Conservation (phyloP, 2,888 invertebrate genomes). For the Pheosia tremula region DNA sequence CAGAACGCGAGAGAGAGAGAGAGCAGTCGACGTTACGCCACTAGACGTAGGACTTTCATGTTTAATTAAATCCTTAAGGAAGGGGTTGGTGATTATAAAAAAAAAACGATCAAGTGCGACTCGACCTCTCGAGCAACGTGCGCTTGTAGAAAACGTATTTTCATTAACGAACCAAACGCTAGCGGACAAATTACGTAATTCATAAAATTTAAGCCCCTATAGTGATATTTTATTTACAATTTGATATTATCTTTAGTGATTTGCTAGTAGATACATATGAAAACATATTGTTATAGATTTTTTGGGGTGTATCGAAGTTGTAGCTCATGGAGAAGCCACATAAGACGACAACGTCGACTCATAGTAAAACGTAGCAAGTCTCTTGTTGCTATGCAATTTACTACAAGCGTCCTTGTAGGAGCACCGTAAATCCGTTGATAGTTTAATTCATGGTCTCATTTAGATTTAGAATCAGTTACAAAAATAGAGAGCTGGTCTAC, state of each 20-base stretch:
- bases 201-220: constrained; percentile 1
- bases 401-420: background rate
- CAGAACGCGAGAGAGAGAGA: constrained; percentile 61
- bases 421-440: constrained; percentile 2
- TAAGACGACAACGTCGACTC: background rate
- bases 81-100: constrained; percentile 47
- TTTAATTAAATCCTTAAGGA: constrained; percentile 61
- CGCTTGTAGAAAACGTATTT: constrained; percentile 1
- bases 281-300: background rate
- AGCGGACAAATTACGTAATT: background rate
- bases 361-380: background rate
- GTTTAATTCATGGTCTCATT: background rate
- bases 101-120: constrained; percentile 36
- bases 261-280: background rate
- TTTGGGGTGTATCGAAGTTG: background rate
- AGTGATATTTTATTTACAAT: background rate
- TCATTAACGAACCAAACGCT: background rate
- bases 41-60: constrained; percentile 57
- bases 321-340: background rate
- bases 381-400: background rate
- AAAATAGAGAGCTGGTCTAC: too few species aligned
- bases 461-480: background rate
- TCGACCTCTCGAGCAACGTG: too few species aligned
- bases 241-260: background rate
- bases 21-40: constrained; percentile 62